These are phyloP conservation scores for Rhodeus uyekii DNA, from an alignment of 2,797 vertebrate genomes.

Conservation along the genomic window DNA sequence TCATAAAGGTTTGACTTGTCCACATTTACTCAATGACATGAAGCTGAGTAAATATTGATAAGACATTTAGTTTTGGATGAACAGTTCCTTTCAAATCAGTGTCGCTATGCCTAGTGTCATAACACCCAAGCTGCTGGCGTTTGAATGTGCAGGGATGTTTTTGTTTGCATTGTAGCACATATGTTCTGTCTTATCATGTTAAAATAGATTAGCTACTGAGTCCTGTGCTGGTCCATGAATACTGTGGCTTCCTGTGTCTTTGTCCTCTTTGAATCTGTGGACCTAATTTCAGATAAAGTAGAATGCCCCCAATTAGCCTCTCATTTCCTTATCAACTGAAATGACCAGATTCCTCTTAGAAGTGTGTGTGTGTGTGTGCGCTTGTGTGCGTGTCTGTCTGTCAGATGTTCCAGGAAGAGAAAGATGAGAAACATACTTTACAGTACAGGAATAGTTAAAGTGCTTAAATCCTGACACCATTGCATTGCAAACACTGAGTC, in stretches of 20 bases:
- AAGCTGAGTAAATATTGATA: not conserved
- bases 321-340: conserved; percentile 34
- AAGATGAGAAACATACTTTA: not conserved
- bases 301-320: conserved; percentile 55
- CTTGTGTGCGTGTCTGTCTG: conserved; percentile 34
- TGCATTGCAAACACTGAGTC: not conserved
- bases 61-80: not conserved
- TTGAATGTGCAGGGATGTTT: not conserved
- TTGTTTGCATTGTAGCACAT: conserved; percentile 1
- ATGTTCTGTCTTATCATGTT: conserved; percentile 5
- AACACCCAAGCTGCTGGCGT: not conserved
- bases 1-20: not conserved
- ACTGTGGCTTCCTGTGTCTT: conserved; percentile 12
- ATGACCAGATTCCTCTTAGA: conserved; percentile 12
- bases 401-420: conserved; percentile 27
- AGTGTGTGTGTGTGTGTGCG: conserved; percentile 9
- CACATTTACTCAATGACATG: not conserved
- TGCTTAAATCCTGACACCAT: not conserved
- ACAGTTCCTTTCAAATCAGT: not conserved
- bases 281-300: conserved; percentile 47
- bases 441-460: no score
- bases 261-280: conserved; percentile 40
- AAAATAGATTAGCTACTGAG: conserved; percentile 31
- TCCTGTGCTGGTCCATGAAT: conserved; percentile 22
- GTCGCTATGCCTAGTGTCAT: not conserved